Percentiles rank a stretch among this genome's conserved stretches.
phyloP scores from a whole-genome alignment of 2,888 invertebrate genomes.

The Eretmocerus hayati region DNA sequence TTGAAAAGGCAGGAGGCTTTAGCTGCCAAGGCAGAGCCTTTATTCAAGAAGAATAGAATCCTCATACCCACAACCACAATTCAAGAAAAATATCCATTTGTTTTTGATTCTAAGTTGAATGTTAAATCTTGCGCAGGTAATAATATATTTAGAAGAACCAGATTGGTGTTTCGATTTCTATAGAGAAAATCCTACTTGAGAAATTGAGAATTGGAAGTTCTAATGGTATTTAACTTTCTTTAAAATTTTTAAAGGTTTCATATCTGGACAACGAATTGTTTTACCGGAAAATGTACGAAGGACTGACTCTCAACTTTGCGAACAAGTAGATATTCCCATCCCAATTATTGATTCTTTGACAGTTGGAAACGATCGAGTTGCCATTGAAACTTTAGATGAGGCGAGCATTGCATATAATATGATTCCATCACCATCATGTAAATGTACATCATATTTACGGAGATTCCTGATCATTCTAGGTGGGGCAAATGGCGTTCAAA shows the following conservation, averaged over 20 bases:
- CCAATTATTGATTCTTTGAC: conserved; percentile 54
- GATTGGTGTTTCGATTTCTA: too few relatives aligned
- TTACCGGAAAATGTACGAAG: conserved; percentile 74
- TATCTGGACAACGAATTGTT: conserved; percentile 70
- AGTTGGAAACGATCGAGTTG: conserved; percentile 59
- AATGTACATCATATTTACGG: conserved; percentile 8
- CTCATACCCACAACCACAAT: conserved; percentile 35
- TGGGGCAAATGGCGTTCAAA: conserved; percentile 83
- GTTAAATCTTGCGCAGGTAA: conserved; percentile 61
- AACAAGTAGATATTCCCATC: conserved; percentile 80
- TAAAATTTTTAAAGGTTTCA: conserved; percentile 55
- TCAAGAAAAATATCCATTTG: conserved; percentile 70
- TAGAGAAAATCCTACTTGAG: too few relatives aligned
- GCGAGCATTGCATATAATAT: conserved; percentile 38
- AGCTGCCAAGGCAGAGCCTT: conserved; percentile 49
- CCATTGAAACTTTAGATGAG: conserved; percentile 59
- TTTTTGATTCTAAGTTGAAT: conserved; percentile 73
- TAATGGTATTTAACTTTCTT: too few relatives aligned
- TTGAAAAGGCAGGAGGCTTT: conserved; percentile 48
- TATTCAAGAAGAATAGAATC: conserved; percentile 45
- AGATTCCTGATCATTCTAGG: conserved; percentile 50
- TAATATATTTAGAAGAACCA: too few relatives aligned
- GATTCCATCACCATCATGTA: conserved; percentile 7
- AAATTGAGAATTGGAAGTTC: too few relatives aligned
- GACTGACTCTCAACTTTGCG: conserved; percentile 66